Evolutionary conservation across 2,113 vertebrate species (phyloP).

Genomic region (Coryphaenoides rupestris): DNA sequence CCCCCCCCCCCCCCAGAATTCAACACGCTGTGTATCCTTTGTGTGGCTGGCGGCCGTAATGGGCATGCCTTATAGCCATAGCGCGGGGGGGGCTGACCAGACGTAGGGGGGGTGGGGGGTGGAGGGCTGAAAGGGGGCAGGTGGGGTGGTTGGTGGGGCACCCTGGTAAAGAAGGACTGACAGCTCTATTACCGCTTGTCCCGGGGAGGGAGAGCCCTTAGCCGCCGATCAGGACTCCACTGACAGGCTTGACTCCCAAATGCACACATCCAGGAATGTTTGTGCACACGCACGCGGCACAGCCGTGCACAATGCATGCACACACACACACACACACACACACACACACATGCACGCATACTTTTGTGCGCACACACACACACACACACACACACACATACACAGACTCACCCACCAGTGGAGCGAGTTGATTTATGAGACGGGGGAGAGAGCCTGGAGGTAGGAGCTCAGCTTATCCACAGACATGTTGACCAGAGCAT

Average conservation of each 20-base stretch:
- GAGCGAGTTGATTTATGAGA: conserved; percentile 53
- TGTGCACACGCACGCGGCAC: no score
- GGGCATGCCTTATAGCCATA: no score
- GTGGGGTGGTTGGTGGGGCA: neutral
- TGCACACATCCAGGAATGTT: conserved; percentile 13
- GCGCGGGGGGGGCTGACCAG: no score
- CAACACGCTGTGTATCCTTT: no score
- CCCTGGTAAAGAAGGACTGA: conserved; percentile 43
- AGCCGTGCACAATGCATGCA: neutral
- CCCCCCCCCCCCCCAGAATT: no score
- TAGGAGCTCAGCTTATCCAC: conserved; percentile 55
- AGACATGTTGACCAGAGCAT: conserved; percentile 65
- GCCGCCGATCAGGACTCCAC: conserved; percentile 49
- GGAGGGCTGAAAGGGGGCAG: no score
- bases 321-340: conserved; percentile 1
- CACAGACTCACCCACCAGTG: conserved; percentile 5
- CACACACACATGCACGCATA: conserved; percentile 9
- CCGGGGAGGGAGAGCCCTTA: conserved; percentile 37
- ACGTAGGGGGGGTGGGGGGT: no score
- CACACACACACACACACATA: conserved; percentile 14
- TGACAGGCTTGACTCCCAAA: conserved; percentile 21
- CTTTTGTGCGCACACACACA: conserved; percentile 15
- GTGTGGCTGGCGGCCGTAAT: no score
- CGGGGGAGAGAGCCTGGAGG: conserved; percentile 46
- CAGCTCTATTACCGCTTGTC: conserved; percentile 56